Evolutionary conservation across 2,797 vertebrate genomes (phyloP).

Genomic region (Chromis chromis): DNA sequence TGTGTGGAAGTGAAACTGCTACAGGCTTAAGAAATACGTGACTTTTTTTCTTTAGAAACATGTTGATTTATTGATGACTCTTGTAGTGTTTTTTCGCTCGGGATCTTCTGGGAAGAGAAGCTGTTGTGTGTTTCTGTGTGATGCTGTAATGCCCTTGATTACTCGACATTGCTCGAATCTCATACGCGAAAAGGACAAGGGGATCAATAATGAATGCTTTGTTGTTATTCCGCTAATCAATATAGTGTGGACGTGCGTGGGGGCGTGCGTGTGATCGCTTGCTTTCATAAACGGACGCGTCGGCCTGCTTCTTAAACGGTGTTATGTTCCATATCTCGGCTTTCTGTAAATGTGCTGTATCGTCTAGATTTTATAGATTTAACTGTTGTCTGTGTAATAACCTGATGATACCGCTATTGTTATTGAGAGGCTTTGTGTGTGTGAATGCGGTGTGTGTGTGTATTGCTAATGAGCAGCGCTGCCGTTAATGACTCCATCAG

Average conservation of each 20-base stretch:
- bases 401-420: slow-evolving; percentile 66
- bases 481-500: slow-evolving; percentile 84
- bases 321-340: slow-evolving; percentile 62
- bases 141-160: slow-evolving; percentile 80
- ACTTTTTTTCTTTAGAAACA: slow-evolving; percentile 35
- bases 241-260: slow-evolving; percentile 66
- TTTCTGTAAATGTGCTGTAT: slow-evolving; percentile 58
- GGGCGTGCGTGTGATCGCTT: slow-evolving; percentile 51
- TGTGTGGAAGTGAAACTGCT: slow-evolving; percentile 53
- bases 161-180: slow-evolving; percentile 75
- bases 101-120: slow-evolving; percentile 61
- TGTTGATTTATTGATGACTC: slow-evolving; percentile 67
- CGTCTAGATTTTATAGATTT: slow-evolving; percentile 70
- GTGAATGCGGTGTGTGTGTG: slow-evolving; percentile 29
- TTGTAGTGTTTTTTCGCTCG: slow-evolving; percentile 45
- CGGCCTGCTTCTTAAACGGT: slow-evolving; percentile 64
- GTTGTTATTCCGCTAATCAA: slow-evolving; percentile 82
- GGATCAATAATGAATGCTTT: slow-evolving; percentile 82
- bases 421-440: slow-evolving; percentile 29
- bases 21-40: slow-evolving; percentile 36
- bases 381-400: slow-evolving; percentile 70
- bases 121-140: slow-evolving; percentile 48
- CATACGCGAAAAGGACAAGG: slow-evolving; percentile 74
- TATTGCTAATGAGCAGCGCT: slow-evolving; percentile 81
- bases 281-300: slow-evolving; percentile 67